A percentile compares a stretch with the other conserved stretches of the same genome.
These are phyloP conservation scores for Vireo griseus DNA, from an alignment of 2,797 vertebrate genomes.

Conservation along the genomic window DNA sequence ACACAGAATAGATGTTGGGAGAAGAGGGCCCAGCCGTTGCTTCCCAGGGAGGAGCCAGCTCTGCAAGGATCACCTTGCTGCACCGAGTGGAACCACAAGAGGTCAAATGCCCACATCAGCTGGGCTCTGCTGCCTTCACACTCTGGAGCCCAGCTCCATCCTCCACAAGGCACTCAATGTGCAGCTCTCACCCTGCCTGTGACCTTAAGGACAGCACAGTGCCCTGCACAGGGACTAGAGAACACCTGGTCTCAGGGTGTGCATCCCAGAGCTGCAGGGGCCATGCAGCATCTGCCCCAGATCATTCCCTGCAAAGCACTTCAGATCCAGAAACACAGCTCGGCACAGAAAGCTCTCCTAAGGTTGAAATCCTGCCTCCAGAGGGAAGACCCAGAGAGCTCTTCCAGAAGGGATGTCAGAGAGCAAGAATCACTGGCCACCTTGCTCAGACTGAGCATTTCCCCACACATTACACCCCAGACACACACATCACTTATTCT, in stretches of 20 bases:
- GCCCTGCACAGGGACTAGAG: neutral
- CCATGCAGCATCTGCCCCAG: neutral
- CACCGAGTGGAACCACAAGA: fast-evolving
- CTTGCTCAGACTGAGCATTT: neutral
- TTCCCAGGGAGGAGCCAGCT: neutral
- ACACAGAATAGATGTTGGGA: neutral
- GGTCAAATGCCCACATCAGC: neutral
- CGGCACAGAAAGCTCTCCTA: neutral
- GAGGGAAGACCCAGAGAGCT: neutral
- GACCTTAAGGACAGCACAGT: neutral
- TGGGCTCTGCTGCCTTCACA: neutral
- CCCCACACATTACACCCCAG: neutral
- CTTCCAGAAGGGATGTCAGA: neutral
- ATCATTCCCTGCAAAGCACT: neutral
- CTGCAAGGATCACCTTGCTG: neutral
- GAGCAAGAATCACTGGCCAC: neutral
- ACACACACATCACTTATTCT: neutral
- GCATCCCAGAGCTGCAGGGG: neutral
- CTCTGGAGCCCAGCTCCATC: neutral
- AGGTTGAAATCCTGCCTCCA: neutral
- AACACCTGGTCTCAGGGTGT: neutral
- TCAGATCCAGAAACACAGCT: neutral
- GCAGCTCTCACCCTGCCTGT: neutral
- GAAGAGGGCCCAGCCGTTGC: neutral
- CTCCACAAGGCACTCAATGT: neutral